These are phyloP conservation scores for Laterallus jamaicensis DNA, from an alignment of 2,113 vertebrate genomes.

Conservation along the genomic window DNA sequence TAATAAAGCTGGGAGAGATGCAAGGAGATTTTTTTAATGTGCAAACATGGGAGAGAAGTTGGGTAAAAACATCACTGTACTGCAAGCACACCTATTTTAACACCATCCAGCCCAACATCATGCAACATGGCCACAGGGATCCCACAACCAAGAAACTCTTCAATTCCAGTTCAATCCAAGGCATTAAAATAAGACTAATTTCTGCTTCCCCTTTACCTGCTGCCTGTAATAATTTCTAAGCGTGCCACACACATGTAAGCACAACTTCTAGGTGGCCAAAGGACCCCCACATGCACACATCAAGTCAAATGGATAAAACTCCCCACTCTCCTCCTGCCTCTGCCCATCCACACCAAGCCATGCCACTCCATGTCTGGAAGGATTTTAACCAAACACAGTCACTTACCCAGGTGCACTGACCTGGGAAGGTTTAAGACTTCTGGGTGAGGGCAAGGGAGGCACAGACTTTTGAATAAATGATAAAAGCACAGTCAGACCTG, in stretches of 20 bases:
- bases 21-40: background rate
- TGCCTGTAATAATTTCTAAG: background rate
- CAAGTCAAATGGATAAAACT: fast-evolving
- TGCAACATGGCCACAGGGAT: fast-evolving
- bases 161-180: background rate
- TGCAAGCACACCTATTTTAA: background rate
- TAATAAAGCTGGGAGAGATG: background rate
- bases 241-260: background rate
- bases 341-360: background rate
- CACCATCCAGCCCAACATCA: fast-evolving
- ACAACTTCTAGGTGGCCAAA: background rate
- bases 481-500: slow-evolving; percentile 24
- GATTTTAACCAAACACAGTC: background rate
- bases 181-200: background rate
- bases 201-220: background rate
- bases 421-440: slow-evolving; percentile 20
- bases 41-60: background rate
- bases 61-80: background rate
- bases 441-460: slow-evolving; percentile 27
- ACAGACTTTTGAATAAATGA: slow-evolving; percentile 29
- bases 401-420: background rate
- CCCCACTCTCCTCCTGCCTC: background rate
- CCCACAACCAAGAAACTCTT: background rate
- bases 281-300: background rate
- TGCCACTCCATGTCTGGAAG: background rate